Evolutionary conservation across 2,113 vertebrate species (phyloP).

Genomic region (Laticauda laticaudata): DNA sequence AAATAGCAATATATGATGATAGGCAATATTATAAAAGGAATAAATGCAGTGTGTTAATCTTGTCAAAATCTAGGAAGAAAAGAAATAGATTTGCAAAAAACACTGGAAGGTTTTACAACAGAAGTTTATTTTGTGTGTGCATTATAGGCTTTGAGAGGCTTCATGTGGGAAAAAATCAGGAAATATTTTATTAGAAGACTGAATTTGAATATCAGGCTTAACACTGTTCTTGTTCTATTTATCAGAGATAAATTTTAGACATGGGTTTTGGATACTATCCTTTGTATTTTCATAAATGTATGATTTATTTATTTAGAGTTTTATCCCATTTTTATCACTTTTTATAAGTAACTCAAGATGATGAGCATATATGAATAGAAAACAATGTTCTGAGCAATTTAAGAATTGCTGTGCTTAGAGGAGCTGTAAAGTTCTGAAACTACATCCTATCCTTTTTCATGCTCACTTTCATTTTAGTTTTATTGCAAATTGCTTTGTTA

Average conservation of each 20-base stretch:
- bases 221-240: not conserved
- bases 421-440: not conserved
- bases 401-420: not conserved
- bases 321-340: not conserved
- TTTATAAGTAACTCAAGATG: not conserved
- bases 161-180: conserved; percentile 18
- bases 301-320: not conserved
- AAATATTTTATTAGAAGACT: conserved; percentile 41
- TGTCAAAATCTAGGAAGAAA: conserved; percentile 59
- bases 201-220: conserved; percentile 9
- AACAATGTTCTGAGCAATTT: not conserved
- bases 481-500: not conserved
- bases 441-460: not conserved
- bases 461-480: not conserved
- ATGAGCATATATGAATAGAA: not conserved
- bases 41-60: conserved; percentile 69
- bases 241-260: not conserved
- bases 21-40: conserved; percentile 55
- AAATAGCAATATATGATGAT: conserved; percentile 58
- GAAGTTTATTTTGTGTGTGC: conserved; percentile 42
- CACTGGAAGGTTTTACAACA: conserved; percentile 39
- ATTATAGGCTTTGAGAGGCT: conserved; percentile 14
- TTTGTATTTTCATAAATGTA: not conserved
- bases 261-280: not conserved
- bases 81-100: conserved; percentile 53